Evolutionary conservation across 1,140 invertebrate genomes (phyloP).

Genomic region (Arctopsyche grandis): DNA sequence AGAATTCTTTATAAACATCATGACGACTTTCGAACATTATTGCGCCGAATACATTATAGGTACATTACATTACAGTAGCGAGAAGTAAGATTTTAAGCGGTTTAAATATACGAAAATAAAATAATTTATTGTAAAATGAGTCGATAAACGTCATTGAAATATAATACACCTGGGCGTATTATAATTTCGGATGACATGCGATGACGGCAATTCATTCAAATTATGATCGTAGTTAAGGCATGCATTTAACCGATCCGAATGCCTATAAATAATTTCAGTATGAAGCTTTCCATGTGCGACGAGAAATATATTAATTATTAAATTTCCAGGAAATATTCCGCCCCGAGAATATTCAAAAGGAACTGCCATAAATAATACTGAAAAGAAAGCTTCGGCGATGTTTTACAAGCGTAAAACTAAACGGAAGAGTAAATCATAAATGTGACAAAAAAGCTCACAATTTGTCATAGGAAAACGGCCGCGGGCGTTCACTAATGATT

Average conservation of each 20-base stretch:
- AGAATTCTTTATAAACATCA: too few relatives aligned
- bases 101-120: too few relatives aligned
- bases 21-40: too few relatives aligned
- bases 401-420: conserved; percentile 54
- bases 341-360: background rate
- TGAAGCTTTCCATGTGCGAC: too few relatives aligned
- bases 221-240: background rate
- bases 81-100: too few relatives aligned
- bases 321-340: too few relatives aligned
- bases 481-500: conserved; percentile 48
- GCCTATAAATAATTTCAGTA: too few relatives aligned
- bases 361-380: conserved; percentile 28
- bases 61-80: too few relatives aligned
- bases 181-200: conserved; percentile 4
- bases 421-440: conserved; percentile 55
- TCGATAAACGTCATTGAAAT: too few relatives aligned
- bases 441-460: conserved; percentile 53
- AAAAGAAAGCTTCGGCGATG: conserved; percentile 36
- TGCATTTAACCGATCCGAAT: background rate
- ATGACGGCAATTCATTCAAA: background rate
- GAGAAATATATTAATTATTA: background rate
- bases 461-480: conserved; percentile 51
- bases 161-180: background rate
- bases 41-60: too few relatives aligned
- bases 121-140: too few relatives aligned